Conservation (phyloP, 2,797 vertebrate species). For the Crenichthys baileyi region DNA sequence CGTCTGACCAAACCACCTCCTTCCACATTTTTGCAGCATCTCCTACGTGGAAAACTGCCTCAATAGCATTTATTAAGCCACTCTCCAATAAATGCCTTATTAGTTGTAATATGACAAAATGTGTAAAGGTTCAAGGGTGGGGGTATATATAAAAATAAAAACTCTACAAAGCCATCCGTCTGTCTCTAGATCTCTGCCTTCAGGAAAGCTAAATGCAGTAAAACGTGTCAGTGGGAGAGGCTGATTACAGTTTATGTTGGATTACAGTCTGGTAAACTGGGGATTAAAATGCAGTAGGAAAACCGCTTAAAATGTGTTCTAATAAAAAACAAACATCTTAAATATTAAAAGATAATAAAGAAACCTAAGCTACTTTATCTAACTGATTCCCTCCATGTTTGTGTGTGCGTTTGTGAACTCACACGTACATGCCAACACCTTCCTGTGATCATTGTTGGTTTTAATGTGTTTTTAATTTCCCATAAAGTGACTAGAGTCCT, state of each 20-base stretch:
- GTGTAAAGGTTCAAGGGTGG: too few species aligned
- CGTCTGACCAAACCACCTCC: background rate
- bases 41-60: background rate
- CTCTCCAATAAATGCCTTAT: too few species aligned
- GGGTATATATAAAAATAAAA: too few species aligned
- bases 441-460: constrained; percentile 69
- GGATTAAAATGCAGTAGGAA: constrained; percentile 7
- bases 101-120: too few species aligned
- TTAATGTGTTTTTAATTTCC: constrained; percentile 82
- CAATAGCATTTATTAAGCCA: too few species aligned
- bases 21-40: too few species aligned
- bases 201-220: background rate
- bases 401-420: background rate
- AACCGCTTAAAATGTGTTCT: constrained; percentile 15
- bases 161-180: background rate
- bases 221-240: constrained; percentile 6
- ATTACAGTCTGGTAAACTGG: constrained; percentile 37
- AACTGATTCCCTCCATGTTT: constrained; percentile 12
- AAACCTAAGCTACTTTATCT: constrained; percentile 6
- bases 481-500: constrained; percentile 75
- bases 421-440: constrained; percentile 21
- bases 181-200: constrained; percentile 4
- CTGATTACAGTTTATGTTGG: constrained; percentile 15
- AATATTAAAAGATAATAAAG: constrained; percentile 4
- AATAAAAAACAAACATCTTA: constrained; percentile 25